Conservation (phyloP, 2,113 vertebrate genomes). For the Hypomesus transpacificus region DNA sequence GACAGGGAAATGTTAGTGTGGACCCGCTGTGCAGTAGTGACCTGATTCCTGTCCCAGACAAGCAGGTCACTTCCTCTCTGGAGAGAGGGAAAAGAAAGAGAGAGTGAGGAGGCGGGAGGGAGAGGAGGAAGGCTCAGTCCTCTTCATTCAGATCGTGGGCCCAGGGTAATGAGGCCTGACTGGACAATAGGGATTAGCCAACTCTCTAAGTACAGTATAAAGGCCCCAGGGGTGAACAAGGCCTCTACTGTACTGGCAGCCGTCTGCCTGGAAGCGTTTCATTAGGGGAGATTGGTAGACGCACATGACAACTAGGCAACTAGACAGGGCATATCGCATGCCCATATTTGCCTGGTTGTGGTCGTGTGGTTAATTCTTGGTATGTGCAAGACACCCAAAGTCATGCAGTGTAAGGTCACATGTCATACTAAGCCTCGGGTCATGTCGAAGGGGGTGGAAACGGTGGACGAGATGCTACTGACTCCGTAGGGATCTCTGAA, state of each 20-base stretch:
- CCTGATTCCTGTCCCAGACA: constrained; percentile 65
- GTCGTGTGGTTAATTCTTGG: too few relatives aligned
- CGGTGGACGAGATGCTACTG: too few relatives aligned
- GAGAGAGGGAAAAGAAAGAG: constrained; percentile 67
- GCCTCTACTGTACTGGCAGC: constrained; percentile 47
- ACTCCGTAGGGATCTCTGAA: too few relatives aligned
- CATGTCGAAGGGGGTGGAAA: too few relatives aligned
- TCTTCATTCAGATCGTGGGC: constrained; percentile 59
- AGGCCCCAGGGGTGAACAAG: constrained; percentile 56
- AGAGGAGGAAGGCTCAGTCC: constrained; percentile 44
- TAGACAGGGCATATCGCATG: background rate
- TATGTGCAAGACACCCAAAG: too few relatives aligned
- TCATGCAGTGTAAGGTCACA: too few relatives aligned
- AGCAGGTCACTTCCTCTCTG: constrained; percentile 70
- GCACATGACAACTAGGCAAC: constrained; percentile 2
- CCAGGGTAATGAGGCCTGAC: constrained; percentile 62
- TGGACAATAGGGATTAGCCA: constrained; percentile 58
- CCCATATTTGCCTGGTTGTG: background rate
- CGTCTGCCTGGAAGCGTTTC: constrained; percentile 55
- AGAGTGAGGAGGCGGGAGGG: constrained; percentile 62
- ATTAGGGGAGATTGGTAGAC: constrained; percentile 37
- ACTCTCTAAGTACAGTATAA: constrained; percentile 50
- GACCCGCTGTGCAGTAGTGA: constrained; percentile 60
- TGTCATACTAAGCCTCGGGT: too few relatives aligned
- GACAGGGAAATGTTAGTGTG: constrained; percentile 47